Base-by-base conservation (phyloP, 2,888 invertebrate genomes). In the Hyposoter didymator region DNA sequence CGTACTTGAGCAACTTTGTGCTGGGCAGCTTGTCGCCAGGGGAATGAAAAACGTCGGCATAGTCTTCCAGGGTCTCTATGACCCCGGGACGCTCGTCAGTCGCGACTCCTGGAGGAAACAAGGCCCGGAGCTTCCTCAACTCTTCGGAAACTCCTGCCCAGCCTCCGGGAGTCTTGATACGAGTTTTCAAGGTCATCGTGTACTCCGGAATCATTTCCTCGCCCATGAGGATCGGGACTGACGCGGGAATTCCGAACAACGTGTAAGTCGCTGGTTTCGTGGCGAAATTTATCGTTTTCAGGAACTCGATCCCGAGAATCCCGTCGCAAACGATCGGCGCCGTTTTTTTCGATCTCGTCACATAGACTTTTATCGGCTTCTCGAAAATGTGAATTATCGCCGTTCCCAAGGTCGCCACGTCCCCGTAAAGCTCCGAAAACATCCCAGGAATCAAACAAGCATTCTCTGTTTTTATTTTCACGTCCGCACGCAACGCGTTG, bases 281-380 rank as follows among this genome's bases (percentile, higher is more conserved):
- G 0, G 6, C 28, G n/a, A 17, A n/a, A 8, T 19, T 5, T 22
- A 55, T 22, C 0, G 14, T n/a, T 12, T 43, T 6, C 35, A 74
- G 28, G 35, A 47, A 49, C 4, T 75, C 35, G 0, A 0, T 7
- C 0, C 80, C 73, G 14, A 80, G 14, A 1, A 80, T 74, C 7
- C 80, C 80, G 14, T 80, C 73, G 43, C 52, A 32, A 0, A 73
- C 64, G 19, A 80, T 72, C 32, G 80, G 80, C 17, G 66, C 73
- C 5, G 43, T 67, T 52, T 4, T 0, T n/a, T n/a, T 73, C 6
- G 80, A 80, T 32, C 73, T 39, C 1, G 73, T 80, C 14, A 80
- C 80, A 19, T 66, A 19, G 3, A 67, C 80, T 39, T 55, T 64
- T 14, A 52, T 14, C 8, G 73, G 66, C n/a, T 12, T 52, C 3